Evolutionary conservation across 2,888 invertebrate genomes (phyloP), one percentile per base, ranked within the genome.

Genomic region (Xanthorhoe spadicearia): DNA sequence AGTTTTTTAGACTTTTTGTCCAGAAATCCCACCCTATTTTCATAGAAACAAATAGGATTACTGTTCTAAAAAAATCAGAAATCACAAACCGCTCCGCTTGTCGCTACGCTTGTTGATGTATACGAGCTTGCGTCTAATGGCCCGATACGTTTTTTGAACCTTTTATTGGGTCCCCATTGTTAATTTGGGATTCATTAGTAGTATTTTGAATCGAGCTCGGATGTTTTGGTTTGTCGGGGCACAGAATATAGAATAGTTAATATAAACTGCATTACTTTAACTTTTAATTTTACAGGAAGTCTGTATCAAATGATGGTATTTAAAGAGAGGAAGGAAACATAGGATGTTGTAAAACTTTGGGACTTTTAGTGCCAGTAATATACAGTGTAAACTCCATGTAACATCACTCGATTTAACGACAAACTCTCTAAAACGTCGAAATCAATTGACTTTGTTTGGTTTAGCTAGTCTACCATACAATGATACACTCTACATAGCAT

Each of bases 151-250:
- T 71, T 69, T 71, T 69, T 61, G 48, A 64, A 49, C 56, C 61
- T 64, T 69, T 69, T 69, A 64, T 67, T 13, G 56, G 19, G 57
- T 54, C 53, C 15, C 64, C 64, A 71, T 74, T 75, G 71, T 74
- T 70, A 73, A 71, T 75, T 71, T 69, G 70, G 72, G 65, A 68
- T 70, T 75, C 69, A 71, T 74, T 74, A 74, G 71, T 64, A 71
- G 69, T 69, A 74, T 72, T 72, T 74, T 69, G 66, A 68, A 68
- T 68, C 69, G 65, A 67, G 67, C 67, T 65, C 52, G 65, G 70
- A 69, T 65, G 61, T 64, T 68, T 64, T 58, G 61, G 61, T 64
- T 68, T 58, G 60, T 28, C 53, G 57, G n/a, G 13, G 18, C 71
- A 64, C 60, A 64, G 64, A 66, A 66, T 65, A 61, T 9, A 35